These are phyloP conservation scores for Sussaba pulchella DNA, from an alignment of 2,888 invertebrate species.

Conservation along the genomic window DNA sequence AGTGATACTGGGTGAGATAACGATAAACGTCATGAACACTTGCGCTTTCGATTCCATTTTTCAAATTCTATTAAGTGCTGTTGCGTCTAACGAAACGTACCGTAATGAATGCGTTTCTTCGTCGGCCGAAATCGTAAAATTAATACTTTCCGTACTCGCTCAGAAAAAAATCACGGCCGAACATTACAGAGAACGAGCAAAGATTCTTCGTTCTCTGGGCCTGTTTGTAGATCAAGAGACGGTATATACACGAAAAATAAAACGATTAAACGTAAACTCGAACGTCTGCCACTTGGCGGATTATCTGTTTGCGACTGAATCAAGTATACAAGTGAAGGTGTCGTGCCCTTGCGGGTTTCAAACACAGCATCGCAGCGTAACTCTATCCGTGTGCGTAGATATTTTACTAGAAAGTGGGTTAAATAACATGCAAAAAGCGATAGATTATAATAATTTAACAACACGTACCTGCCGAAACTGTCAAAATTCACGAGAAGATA, in stretches of 20 bases:
- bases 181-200: conserved; percentile 16
- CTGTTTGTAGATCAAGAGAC: neutral
- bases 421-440: neutral
- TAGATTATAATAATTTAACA: neutral
- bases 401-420: conserved; percentile 2
- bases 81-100: neutral
- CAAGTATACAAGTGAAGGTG: neutral
- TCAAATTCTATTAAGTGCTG: conserved; percentile 9
- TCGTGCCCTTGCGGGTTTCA: neutral
- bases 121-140: neutral
- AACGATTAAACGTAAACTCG: neutral
- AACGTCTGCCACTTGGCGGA: conserved; percentile 13
- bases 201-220: neutral
- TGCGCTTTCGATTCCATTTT: conserved; percentile 20
- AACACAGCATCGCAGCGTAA: neutral
- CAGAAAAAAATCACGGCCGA: neutral
- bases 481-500: conserved; percentile 12
- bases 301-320: neutral
- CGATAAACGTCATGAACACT: neutral
- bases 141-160: neutral
- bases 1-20: neutral
- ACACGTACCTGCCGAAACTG: neutral
- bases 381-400: neutral
- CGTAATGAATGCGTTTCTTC: neutral
- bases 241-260: neutral